These are phyloP conservation scores for Brachypodius melanocephalos DNA, from an alignment of 2,113 vertebrate species.

Conservation along the genomic window DNA sequence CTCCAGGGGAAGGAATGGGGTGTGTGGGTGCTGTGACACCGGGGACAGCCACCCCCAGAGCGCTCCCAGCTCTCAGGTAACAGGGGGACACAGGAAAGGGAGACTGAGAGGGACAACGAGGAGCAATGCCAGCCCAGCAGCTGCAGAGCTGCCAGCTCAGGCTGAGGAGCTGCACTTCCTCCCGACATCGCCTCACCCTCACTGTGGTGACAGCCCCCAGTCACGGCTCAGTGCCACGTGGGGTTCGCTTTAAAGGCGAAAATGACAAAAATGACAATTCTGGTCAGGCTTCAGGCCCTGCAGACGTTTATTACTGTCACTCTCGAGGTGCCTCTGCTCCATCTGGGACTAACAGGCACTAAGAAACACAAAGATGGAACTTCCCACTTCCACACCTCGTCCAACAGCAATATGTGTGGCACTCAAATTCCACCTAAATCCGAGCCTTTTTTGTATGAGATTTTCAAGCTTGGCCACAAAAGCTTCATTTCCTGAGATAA, in stretches of 20 bases:
- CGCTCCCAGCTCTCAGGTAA: rapidly evolving
- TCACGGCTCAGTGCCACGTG: rapidly evolving
- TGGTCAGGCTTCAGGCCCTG: background rate
- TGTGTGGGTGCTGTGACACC: background rate
- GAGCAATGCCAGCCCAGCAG: background rate
- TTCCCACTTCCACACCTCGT: background rate
- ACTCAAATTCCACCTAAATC: background rate
- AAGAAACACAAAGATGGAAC: background rate
- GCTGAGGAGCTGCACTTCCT: background rate
- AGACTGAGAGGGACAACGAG: rapidly evolving
- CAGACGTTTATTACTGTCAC: rapidly evolving
- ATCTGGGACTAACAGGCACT: background rate
- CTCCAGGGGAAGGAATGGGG: background rate
- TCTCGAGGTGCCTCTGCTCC: background rate
- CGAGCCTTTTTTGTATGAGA: rapidly evolving
- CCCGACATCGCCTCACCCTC: background rate
- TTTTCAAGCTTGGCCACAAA: background rate
- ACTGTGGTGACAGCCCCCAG: background rate
- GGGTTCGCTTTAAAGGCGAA: background rate
- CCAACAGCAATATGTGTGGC: background rate
- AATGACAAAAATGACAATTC: background rate
- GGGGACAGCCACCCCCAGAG: background rate
- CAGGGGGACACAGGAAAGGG: background rate
- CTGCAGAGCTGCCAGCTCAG: background rate
- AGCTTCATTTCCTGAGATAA: background rate